Percentiles rank a stretch among this genome's conserved stretches.
These are phyloP conservation scores for Chirona hameri DNA, from an alignment of 2,888 invertebrate species.

Conservation along the genomic window DNA sequence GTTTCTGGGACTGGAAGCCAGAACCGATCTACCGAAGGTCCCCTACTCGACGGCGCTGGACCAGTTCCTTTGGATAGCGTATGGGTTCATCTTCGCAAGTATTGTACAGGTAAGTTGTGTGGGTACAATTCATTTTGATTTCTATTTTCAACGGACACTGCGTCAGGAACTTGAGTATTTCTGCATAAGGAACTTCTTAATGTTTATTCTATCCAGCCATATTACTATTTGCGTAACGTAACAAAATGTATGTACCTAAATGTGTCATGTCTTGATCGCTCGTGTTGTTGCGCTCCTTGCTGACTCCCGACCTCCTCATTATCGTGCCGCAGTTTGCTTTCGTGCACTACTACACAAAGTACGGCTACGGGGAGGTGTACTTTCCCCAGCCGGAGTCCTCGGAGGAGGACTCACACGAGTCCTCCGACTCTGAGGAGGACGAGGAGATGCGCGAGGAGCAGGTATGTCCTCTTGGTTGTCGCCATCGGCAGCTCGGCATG, in stretches of 20 bases:
- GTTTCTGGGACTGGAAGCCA: conserved; percentile 71
- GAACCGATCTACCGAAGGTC: conserved; percentile 77
- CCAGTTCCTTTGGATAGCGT: conserved; percentile 76
- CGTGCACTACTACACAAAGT: conserved; percentile 82
- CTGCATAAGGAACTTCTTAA: background rate
- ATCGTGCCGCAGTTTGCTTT: conserved; percentile 60
- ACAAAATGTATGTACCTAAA: background rate
- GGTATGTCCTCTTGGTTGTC: too few relatives aligned
- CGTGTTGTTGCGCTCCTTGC: background rate
- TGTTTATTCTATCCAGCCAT: background rate
- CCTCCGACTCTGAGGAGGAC: too few relatives aligned
- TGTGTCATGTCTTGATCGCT: background rate
- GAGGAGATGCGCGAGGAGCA: too few relatives aligned
- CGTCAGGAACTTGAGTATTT: background rate
- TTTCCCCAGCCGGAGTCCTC: conserved; percentile 55
- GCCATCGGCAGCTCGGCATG: too few relatives aligned
- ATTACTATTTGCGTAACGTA: background rate
- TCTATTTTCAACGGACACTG: too few relatives aligned
- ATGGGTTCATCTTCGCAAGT: conserved; percentile 74
- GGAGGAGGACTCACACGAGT: background rate
- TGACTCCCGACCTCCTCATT: background rate
- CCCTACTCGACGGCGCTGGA: conserved; percentile 82
- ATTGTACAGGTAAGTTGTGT: conserved; percentile 60
- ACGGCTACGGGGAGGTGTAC: conserved; percentile 73
- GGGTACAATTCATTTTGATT: too few relatives aligned